These are phyloP conservation scores for Busseola fusca DNA, from an alignment of 2,888 invertebrate species.

Conservation along the genomic window DNA sequence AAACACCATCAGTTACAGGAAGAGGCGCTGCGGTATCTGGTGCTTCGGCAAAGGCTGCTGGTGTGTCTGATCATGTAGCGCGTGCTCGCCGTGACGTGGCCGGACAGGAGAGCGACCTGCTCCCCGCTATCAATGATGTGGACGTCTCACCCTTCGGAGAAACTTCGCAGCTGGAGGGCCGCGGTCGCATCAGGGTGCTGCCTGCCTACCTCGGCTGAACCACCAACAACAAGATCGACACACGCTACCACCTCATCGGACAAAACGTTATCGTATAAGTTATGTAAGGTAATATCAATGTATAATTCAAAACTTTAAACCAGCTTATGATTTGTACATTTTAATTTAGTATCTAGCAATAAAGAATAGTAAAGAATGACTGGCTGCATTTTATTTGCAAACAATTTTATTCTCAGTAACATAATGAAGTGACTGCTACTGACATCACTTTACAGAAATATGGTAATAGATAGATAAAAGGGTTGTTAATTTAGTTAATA, in stretches of 20 bases:
- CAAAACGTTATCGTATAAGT: constrained; percentile 31
- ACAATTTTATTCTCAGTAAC: background rate
- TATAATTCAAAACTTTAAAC: constrained; percentile 35
- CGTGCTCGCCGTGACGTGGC: constrained; percentile 77
- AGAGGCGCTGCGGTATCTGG: constrained; percentile 81
- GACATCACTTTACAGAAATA: constrained; percentile 22
- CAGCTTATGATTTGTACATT: constrained; percentile 46
- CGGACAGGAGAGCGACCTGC: constrained; percentile 81
- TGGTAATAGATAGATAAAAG: constrained; percentile 37
- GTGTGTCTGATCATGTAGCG: constrained; percentile 72
- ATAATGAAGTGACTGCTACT: too few species aligned
- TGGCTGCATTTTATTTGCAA: constrained; percentile 39
- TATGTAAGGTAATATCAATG: constrained; percentile 40
- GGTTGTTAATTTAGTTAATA: constrained; percentile 48
- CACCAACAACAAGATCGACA: background rate
- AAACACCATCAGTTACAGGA: constrained; percentile 85
- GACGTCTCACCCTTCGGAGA: constrained; percentile 81
- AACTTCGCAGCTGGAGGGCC: constrained; percentile 75
- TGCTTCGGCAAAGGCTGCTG: constrained; percentile 82
- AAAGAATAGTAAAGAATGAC: constrained; percentile 47
- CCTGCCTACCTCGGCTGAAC: constrained; percentile 83
- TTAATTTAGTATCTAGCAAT: constrained; percentile 45
- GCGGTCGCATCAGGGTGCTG: constrained; percentile 80
- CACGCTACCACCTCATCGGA: constrained; percentile 21
- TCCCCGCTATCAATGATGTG: constrained; percentile 77